A percentile compares a stretch with the other conserved stretches of the same genome.
Evolutionary conservation across 2,888 invertebrate species (phyloP).

Genomic region (Eretmocerus hayati): DNA sequence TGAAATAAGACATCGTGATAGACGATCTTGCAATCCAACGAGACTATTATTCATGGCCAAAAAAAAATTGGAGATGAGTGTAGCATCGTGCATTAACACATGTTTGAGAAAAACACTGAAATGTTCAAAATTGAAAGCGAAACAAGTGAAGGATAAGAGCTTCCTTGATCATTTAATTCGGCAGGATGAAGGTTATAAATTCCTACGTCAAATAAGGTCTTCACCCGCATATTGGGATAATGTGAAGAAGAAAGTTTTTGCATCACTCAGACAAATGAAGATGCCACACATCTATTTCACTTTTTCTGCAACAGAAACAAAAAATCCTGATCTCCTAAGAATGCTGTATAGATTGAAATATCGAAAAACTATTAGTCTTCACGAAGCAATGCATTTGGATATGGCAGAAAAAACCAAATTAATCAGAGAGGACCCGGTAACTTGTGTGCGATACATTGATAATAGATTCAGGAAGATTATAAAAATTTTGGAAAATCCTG

Average conservation of each 20-base stretch:
- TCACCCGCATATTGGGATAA: constrained; percentile 12
- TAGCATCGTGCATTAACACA: background rate
- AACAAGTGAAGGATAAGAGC: background rate
- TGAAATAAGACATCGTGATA: constrained; percentile 11
- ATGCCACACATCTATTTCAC: constrained; percentile 13
- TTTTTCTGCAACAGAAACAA: constrained; percentile 12
- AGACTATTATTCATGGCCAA: constrained; percentile 11
- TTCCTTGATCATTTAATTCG: background rate
- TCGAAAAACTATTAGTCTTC: constrained; percentile 6
- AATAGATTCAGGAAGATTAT: constrained; percentile 6
- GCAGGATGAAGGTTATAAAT: constrained; percentile 13
- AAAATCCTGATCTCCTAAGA: constrained; percentile 17
- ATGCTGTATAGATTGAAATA: constrained; percentile 14
- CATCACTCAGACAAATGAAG: constrained; percentile 13
- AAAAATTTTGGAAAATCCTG: constrained; percentile 3
- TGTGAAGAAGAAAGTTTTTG: too few relatives aligned
- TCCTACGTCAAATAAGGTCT: constrained; percentile 11
- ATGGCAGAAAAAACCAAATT: background rate
- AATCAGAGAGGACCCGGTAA: constrained; percentile 4
- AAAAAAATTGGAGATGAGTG: constrained; percentile 3
- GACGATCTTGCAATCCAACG: constrained; percentile 5
- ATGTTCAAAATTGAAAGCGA: background rate
- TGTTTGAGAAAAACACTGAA: constrained; percentile 1
- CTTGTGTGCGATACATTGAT: constrained; percentile 1
- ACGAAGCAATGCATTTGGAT: constrained; percentile 7